A percentile compares a stretch with the other conserved stretches of the same genome.
Evolutionary conservation across 2,888 invertebrate species (phyloP).

Genomic region (Oligia fasciuncula): DNA sequence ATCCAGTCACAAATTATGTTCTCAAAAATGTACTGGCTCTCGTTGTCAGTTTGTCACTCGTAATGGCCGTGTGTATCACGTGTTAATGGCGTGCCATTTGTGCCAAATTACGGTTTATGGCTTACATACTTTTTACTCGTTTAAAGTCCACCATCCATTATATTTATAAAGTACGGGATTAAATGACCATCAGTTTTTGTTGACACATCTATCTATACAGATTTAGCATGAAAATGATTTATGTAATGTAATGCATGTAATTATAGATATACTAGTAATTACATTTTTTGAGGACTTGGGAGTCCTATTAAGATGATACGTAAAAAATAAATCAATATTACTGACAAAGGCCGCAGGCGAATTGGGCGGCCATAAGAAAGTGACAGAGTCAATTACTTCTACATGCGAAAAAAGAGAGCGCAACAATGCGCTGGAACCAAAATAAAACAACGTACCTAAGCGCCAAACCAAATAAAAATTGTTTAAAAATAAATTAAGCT

Average conservation of each 20-base stretch:
- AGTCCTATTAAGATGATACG: background rate
- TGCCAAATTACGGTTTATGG: conserved; percentile 56
- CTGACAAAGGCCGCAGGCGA: no score
- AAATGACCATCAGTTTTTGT: background rate
- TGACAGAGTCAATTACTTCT: no score
- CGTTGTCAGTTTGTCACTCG: conserved; percentile 14
- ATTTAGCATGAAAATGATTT: background rate
- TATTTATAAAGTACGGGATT: background rate
- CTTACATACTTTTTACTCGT: conserved; percentile 30
- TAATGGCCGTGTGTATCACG: conserved; percentile 37
- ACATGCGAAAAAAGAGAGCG: no score
- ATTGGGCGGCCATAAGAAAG: no score
- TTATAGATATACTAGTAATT: background rate
- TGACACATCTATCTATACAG: background rate
- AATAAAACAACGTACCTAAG: no score
- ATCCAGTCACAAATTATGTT: background rate
- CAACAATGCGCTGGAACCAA: no score
- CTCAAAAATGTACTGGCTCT: conserved; percentile 4
- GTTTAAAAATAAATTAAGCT: no score
- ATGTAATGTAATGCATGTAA: background rate
- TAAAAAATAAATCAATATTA: no score
- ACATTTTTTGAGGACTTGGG: background rate
- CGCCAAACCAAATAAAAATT: no score
- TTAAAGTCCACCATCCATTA: conserved; percentile 33
- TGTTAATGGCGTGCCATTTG: conserved; percentile 64